These are phyloP conservation scores for Philhelius pedissequus DNA, from an alignment of 2,888 invertebrate species.

Conservation along the genomic window DNA sequence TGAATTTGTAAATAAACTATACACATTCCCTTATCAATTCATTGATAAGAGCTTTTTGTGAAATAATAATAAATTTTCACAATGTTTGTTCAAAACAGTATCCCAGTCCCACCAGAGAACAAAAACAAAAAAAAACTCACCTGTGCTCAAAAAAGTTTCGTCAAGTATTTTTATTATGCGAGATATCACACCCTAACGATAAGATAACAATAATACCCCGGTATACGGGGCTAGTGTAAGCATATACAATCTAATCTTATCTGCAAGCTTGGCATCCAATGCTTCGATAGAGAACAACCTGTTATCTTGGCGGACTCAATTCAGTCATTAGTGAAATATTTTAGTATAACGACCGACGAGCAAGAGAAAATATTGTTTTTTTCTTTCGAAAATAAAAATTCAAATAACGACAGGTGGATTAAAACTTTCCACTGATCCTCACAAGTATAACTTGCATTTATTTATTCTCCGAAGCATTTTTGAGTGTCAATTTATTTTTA, in stretches of 20 bases:
- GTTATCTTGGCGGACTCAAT: slow-evolving; percentile 44
- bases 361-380: slow-evolving; percentile 7
- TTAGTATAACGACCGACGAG: slow-evolving; percentile 52
- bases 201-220: slow-evolving; percentile 21
- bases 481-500: not conserved
- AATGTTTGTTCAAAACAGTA: slow-evolving; percentile 54
- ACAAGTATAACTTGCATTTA: not conserved
- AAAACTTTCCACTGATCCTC: not conserved
- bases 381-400: not conserved
- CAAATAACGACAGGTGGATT: slow-evolving; percentile 44
- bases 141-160: slow-evolving; percentile 52
- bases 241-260: slow-evolving; percentile 10
- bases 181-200: slow-evolving; percentile 30
- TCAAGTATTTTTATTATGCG: slow-evolving; percentile 13
- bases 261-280: slow-evolving; percentile 42
- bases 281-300: slow-evolving; percentile 43
- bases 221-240: not conserved
- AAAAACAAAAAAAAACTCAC: slow-evolving; percentile 14
- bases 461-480: not conserved
- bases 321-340: slow-evolving; percentile 26
- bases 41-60: not conserved
- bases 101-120: not conserved
- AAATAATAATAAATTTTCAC: slow-evolving; percentile 23
- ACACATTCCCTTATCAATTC: slow-evolving; percentile 27
- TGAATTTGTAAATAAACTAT: slow-evolving; percentile 20